Conservation (phyloP, 23 tunicate genomes). For the Aplidium turbinatum region DNA sequence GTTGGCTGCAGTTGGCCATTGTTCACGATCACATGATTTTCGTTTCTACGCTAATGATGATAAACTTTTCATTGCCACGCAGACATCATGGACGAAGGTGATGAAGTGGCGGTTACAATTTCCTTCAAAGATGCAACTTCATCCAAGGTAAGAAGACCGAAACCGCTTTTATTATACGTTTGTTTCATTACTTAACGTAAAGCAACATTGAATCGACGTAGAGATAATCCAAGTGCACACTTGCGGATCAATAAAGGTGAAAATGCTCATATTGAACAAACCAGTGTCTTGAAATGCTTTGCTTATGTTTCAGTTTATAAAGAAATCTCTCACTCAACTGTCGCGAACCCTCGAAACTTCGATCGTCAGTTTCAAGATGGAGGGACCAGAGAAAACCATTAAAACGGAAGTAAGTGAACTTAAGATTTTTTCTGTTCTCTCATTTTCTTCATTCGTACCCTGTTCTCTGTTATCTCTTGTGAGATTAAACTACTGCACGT, state of each 20-base stretch:
- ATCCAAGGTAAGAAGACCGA: slow-evolving; percentile 43
- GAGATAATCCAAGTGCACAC: too few species aligned
- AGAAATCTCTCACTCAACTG: slow-evolving; percentile 62
- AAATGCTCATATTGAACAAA: background rate
- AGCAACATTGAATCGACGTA: too few species aligned
- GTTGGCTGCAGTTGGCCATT: too few species aligned
- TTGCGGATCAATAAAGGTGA: background rate
- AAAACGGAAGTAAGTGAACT: slow-evolving; percentile 51
- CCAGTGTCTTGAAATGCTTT: background rate
- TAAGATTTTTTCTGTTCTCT: too few species aligned
- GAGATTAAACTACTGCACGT: too few species aligned
- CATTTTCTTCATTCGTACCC: too few species aligned
- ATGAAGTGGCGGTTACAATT: slow-evolving; percentile 65
- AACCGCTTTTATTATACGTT: background rate
- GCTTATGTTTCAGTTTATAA: slow-evolving; percentile 45
- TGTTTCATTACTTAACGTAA: too few species aligned
- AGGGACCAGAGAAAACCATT: slow-evolving; percentile 17
- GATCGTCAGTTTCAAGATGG: slow-evolving; percentile 68
- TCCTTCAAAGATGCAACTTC: slow-evolving; percentile 51
- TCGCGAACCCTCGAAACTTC: slow-evolving; percentile 70
- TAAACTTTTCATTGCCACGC: too few species aligned
- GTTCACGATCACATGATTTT: too few species aligned
- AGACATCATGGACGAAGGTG: slow-evolving; percentile 33
- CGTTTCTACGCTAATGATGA: too few species aligned
- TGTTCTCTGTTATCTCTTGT: too few species aligned